Evolutionary conservation across 2,797 vertebrate species (phyloP).

Genomic region (Fratercula arctica): DNA sequence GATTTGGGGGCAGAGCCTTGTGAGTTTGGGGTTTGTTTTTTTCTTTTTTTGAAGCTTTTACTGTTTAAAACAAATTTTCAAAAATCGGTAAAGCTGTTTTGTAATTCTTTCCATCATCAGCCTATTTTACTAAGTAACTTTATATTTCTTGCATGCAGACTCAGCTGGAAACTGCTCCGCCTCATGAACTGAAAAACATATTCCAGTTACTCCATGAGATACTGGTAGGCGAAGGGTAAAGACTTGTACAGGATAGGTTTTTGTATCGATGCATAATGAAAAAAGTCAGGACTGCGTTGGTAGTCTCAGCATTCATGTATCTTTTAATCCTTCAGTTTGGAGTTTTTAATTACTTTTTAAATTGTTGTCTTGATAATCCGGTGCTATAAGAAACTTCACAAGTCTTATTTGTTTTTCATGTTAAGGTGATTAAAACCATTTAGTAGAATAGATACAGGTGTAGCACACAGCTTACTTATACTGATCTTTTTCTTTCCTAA

Average conservation of each 20-base stretch:
- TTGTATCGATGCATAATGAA: rapidly evolving
- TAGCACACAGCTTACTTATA: not conserved
- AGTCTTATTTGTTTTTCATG: not conserved
- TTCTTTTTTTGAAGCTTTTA: not conserved
- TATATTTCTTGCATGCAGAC: slow-evolving; percentile 75
- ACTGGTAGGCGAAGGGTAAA: slow-evolving; percentile 81
- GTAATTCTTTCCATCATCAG: not conserved
- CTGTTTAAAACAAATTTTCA: not conserved
- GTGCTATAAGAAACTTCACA: not conserved
- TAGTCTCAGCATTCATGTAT: not conserved
- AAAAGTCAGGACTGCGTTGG: not conserved
- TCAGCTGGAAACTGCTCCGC: slow-evolving; percentile 94
- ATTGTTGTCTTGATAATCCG: not conserved
- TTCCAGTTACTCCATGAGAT: slow-evolving; percentile 97
- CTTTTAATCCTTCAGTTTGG: not conserved
- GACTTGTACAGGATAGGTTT: not conserved
- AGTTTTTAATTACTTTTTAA: not conserved
- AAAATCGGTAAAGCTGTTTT: not conserved
- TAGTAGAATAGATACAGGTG: not conserved
- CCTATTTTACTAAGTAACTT: not conserved
- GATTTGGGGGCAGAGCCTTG: not conserved
- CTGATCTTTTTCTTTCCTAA: not conserved
- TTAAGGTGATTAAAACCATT: not conserved
- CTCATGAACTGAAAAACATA: slow-evolving; percentile 95
- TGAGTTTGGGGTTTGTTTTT: not conserved